These are phyloP conservation scores for Heliocidaris tuberculata DNA, from an alignment of 35 echinoderm and acorn worm species.

Conservation along the genomic window DNA sequence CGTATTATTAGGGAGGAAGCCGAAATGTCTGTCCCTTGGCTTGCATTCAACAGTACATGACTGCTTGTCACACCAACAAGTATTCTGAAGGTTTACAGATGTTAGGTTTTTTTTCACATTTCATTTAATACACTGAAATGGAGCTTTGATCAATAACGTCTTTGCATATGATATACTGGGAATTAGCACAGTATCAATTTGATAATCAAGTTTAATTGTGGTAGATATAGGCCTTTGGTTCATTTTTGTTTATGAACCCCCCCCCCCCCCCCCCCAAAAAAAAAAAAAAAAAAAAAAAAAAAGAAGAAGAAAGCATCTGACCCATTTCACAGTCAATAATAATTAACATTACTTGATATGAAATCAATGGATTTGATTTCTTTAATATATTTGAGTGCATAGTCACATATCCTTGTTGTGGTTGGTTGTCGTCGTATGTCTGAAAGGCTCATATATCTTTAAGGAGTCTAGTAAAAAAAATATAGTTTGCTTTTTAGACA, in stretches of 20 bases:
- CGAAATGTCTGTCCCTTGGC: neutral
- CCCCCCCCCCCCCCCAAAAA: no score
- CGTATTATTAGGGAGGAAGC: neutral
- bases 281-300: no score
- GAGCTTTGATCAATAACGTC: neutral
- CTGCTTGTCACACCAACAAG: neutral
- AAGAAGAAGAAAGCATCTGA: no score
- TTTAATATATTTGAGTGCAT: neutral
- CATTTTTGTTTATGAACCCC: neutral
- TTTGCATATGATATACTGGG: neutral
- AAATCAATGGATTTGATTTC: neutral
- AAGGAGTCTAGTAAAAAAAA: neutral
- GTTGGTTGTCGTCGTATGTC: no score
- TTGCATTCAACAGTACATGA: neutral
- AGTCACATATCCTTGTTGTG: no score
- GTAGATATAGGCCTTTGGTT: neutral
- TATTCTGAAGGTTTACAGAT: neutral
- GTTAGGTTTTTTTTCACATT: neutral
- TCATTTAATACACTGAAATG: neutral
- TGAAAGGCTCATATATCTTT: neutral
- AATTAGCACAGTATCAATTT: neutral
- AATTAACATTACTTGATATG: no score
- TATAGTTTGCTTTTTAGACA: neutral
- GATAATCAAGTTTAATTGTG: neutral
- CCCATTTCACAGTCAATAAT: no score